Evolutionary conservation across 1,140 invertebrate species (phyloP).

Genomic region (Protaetia brevitarsis): DNA sequence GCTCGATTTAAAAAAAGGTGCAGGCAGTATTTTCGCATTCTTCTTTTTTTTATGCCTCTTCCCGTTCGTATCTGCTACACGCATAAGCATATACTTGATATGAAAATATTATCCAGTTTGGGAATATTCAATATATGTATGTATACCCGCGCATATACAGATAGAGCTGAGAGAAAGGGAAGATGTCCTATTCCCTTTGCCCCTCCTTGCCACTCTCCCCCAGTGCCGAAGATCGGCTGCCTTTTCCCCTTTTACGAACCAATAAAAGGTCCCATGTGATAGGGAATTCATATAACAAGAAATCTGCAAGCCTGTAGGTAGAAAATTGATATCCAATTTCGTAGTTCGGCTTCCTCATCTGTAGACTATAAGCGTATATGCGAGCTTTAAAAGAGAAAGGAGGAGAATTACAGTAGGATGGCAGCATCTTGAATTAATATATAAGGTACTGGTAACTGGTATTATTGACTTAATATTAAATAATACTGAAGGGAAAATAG

Average conservation of each 20-base stretch:
- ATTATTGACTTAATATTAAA: too few species aligned
- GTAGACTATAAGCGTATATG: not conserved
- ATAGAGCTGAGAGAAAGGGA: not conserved
- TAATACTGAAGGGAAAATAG: too few species aligned
- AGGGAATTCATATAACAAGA: slow-evolving; percentile 14
- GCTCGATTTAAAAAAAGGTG: not conserved
- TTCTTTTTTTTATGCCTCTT: not conserved
- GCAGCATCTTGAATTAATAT: too few species aligned
- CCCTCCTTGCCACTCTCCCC: too few species aligned
- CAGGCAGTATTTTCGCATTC: not conserved
- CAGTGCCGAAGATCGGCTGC: not conserved
- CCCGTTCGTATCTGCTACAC: not conserved
- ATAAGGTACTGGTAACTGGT: too few species aligned
- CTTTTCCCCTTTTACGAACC: slow-evolving; percentile 2
- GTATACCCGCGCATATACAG: not conserved
- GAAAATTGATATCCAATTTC: slow-evolving; percentile 14
- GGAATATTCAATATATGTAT: not conserved
- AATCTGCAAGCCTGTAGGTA: slow-evolving; percentile 10
- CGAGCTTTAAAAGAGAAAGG: not conserved
- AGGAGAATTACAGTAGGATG: not conserved
- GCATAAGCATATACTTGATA: slow-evolving; percentile 9
- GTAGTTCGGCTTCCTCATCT: slow-evolving; percentile 1
- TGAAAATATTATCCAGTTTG: slow-evolving; percentile 16
- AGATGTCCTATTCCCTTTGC: too few species aligned
- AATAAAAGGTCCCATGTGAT: slow-evolving; percentile 5